A percentile compares a stretch with the other conserved stretches of the same genome.
Conservation (phyloP, 1,140 invertebrate species). For the Monochamus saltuarius region DNA sequence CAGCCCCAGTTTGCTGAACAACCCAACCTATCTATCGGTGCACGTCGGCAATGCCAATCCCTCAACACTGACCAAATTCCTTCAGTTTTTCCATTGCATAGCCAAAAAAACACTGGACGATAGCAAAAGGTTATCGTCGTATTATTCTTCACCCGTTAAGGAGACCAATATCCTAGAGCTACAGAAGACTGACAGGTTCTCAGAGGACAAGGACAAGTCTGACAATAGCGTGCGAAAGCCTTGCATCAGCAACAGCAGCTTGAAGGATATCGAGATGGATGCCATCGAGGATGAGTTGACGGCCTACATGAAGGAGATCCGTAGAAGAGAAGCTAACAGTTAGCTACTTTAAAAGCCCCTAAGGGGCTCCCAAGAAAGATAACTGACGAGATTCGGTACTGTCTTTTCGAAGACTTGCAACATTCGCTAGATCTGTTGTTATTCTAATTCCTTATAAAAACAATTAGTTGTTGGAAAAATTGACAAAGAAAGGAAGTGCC, state of each 20-base stretch:
- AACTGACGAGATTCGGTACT: no score
- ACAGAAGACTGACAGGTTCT: constrained; percentile 8
- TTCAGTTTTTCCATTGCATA: constrained; percentile 29
- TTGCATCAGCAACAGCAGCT: constrained; percentile 52
- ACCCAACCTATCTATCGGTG: constrained; percentile 16
- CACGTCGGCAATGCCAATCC: constrained; percentile 21
- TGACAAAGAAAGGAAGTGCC: no score
- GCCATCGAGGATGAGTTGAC: constrained; percentile 52
- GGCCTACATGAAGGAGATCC: constrained; percentile 50
- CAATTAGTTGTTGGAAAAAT: no score
- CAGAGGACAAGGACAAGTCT: not conserved
- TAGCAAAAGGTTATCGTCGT: constrained; percentile 16
- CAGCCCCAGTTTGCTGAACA: constrained; percentile 10
- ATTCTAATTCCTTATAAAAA: no score
- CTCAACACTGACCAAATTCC: constrained; percentile 17
- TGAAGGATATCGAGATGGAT: constrained; percentile 49
- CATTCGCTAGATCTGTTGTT: no score
- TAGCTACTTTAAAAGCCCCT: not conserved
- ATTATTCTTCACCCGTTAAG: constrained; percentile 18
- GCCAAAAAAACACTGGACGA: constrained; percentile 28
- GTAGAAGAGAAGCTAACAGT: constrained; percentile 28
- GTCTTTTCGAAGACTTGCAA: no score
- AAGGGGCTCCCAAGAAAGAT: no score
- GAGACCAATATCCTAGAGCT: constrained; percentile 16
- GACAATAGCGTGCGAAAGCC: not conserved